Percentiles rank a stretch among this genome's conserved stretches.
These are phyloP conservation scores for Eugnorisma glareosa DNA, from an alignment of 2,888 invertebrate species.

Conservation along the genomic window DNA sequence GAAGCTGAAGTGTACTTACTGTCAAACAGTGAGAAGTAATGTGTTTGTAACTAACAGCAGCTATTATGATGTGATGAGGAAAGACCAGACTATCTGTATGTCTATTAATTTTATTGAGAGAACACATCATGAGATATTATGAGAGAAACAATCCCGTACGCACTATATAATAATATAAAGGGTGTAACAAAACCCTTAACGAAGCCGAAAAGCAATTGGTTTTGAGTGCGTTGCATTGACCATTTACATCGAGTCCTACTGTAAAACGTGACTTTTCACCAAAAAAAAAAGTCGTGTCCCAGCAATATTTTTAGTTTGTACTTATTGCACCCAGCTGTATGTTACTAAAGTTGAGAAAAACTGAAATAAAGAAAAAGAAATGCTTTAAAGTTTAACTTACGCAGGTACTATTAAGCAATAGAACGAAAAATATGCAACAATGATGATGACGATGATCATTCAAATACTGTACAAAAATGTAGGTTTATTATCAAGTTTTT, in stretches of 20 bases:
- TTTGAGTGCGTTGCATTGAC: too few relatives aligned
- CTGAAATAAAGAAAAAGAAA: not conserved
- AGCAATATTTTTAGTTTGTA: too few relatives aligned
- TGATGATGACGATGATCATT: not conserved
- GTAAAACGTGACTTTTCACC: too few relatives aligned
- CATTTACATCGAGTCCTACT: too few relatives aligned
- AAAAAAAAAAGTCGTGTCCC: too few relatives aligned
- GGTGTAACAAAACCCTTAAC: too few relatives aligned
- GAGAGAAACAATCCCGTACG: not conserved
- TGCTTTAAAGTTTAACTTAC: not conserved
- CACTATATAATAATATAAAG: too few relatives aligned
- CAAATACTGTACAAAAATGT: not conserved
- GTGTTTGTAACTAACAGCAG: not conserved
- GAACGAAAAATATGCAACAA: not conserved
- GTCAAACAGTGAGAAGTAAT: not conserved
- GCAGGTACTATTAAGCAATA: not conserved
- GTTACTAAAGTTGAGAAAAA: not conserved
- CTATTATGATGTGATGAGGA: not conserved
- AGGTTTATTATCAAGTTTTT: not conserved
- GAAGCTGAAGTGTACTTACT: not conserved
- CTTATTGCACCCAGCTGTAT: too few relatives aligned
- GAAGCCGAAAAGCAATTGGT: too few relatives aligned
- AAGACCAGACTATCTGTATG: not conserved
- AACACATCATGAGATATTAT: not conserved
- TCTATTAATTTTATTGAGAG: not conserved